phyloP scores from a whole-genome alignment of 2,797 vertebrate genomes.

The Anas bernieri region DNA sequence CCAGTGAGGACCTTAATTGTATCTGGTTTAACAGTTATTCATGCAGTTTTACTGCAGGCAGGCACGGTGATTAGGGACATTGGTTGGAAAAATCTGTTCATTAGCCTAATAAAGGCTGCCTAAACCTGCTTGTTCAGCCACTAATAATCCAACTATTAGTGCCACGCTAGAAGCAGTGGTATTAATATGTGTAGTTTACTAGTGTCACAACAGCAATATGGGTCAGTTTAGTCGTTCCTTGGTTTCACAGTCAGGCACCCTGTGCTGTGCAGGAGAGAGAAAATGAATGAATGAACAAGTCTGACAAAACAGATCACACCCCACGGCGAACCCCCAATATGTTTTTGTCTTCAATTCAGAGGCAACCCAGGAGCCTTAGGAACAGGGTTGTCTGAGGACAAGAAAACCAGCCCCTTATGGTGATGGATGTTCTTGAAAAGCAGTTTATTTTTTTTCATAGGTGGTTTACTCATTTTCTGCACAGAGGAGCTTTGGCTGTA shows the following conservation, averaged over 20 bases:
- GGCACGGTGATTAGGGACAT: slow-evolving; percentile 77
- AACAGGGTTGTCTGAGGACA: slow-evolving; percentile 80
- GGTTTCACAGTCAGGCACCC: slow-evolving; percentile 21
- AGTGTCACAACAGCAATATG: slow-evolving; percentile 47
- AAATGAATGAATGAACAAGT: not conserved
- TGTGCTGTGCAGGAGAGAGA: not conserved
- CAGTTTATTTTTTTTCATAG: slow-evolving; percentile 74
- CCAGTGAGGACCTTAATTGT: slow-evolving; percentile 78
- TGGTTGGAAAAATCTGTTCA: slow-evolving; percentile 73
- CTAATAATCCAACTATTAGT: slow-evolving; percentile 77
- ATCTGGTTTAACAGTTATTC: slow-evolving; percentile 79
- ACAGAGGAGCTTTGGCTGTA: slow-evolving; percentile 71
- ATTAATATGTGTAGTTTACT: slow-evolving; percentile 64
- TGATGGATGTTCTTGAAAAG: slow-evolving; percentile 82
- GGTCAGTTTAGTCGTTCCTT: slow-evolving; percentile 8
- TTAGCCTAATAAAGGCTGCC: slow-evolving; percentile 80
- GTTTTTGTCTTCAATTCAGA: slow-evolving; percentile 14
- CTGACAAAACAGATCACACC: slow-evolving; percentile 6
- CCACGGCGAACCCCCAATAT: not conserved
- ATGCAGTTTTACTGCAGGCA: slow-evolving; percentile 76
- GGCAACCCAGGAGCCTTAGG: slow-evolving; percentile 45
- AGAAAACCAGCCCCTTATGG: slow-evolving; percentile 65
- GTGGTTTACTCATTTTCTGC: slow-evolving; percentile 58
- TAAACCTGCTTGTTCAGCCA: slow-evolving; percentile 76
- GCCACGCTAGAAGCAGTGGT: slow-evolving; percentile 57